These are phyloP conservation scores for Achatina immaculata DNA, from an alignment of 1,140 invertebrate genomes.

Conservation along the genomic window DNA sequence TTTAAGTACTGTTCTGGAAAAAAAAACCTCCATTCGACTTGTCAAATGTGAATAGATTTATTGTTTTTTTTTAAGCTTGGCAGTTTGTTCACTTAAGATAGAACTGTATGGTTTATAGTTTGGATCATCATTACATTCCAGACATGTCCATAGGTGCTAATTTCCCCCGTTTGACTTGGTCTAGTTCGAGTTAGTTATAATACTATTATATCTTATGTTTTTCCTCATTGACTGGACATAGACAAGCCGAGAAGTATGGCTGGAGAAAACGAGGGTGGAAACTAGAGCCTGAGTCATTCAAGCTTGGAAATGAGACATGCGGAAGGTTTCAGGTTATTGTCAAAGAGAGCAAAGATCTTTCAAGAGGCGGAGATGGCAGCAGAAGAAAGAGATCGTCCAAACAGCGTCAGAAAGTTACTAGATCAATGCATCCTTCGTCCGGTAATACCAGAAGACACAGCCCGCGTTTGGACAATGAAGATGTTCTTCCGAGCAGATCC, in stretches of 20 bases:
- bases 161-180: no score
- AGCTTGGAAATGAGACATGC: neutral
- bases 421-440: neutral
- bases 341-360: neutral
- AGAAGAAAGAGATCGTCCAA: neutral
- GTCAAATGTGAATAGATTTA: no score
- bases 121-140: no score
- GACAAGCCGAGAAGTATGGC: neutral
- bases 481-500: neutral
- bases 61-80: no score
- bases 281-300: neutral
- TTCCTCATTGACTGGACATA: neutral
- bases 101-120: no score
- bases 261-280: constrained; percentile 20
- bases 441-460: neutral
- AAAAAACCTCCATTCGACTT: no score
- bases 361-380: neutral
- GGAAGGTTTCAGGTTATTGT: neutral
- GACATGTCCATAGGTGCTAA: no score
- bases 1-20: no score
- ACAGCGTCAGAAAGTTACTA: neutral
- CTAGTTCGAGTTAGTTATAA: no score
- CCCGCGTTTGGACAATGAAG: neutral
- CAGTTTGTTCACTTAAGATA: no score
- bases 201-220: neutral